These are phyloP conservation scores for Eumerus sabulonum DNA, from an alignment of 2,888 invertebrate genomes.

Conservation along the genomic window DNA sequence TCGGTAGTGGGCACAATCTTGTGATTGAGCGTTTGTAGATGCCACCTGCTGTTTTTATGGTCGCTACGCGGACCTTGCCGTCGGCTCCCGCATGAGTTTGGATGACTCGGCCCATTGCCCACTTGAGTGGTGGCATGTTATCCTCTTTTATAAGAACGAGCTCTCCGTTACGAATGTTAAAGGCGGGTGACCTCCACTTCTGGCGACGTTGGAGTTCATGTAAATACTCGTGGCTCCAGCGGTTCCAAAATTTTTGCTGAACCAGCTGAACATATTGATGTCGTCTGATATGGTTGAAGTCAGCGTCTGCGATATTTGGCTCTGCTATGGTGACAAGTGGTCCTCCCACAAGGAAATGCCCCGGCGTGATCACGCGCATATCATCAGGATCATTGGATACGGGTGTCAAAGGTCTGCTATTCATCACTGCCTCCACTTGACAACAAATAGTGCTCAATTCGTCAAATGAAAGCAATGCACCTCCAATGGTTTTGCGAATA, in stretches of 20 bases:
- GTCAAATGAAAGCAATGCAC: not conserved
- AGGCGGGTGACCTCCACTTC: not conserved
- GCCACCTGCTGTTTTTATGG: conserved; percentile 1
- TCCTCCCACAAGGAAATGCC: conserved; percentile 32
- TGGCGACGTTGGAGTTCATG: conserved; percentile 10
- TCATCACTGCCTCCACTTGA: conserved; percentile 19
- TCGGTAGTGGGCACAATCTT: conserved; percentile 6
- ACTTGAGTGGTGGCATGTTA: conserved; percentile 12
- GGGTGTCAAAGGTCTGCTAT: conserved; percentile 16
- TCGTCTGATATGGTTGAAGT: conserved; percentile 13
- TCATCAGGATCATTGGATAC: conserved; percentile 1
- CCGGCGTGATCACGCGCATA: conserved; percentile 14
- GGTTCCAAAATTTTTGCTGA: conserved; percentile 14
- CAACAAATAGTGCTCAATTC: conserved; percentile 9
- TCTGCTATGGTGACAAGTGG: conserved; percentile 32
- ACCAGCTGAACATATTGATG: conserved; percentile 45
- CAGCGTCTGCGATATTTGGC: conserved; percentile 19
- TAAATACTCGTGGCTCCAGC: conserved; percentile 6
- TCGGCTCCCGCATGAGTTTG: conserved; percentile 3
- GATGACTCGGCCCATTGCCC: conserved; percentile 14
- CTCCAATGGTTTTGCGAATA: not conserved
- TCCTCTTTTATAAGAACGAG: conserved; percentile 15
- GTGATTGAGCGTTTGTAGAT: conserved; percentile 1
- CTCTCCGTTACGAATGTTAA: not conserved
- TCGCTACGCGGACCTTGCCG: conserved; percentile 8